These are phyloP conservation scores for Procavia capensis DNA, from an alignment of 2,113 vertebrate genomes.

Conservation along the genomic window DNA sequence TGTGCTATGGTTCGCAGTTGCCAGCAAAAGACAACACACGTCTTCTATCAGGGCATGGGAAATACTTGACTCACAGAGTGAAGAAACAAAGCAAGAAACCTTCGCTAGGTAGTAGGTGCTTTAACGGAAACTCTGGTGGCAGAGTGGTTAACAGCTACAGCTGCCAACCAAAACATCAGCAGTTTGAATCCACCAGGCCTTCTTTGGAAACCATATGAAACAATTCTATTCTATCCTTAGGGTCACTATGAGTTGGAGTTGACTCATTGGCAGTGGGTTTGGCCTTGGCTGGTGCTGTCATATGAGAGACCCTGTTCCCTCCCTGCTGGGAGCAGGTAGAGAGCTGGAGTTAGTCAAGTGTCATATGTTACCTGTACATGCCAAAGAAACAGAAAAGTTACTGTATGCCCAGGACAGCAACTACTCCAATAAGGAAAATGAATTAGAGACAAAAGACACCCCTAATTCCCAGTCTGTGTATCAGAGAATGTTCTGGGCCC, in stretches of 20 bases:
- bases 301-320: neutral
- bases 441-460: neutral
- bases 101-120: too few relatives aligned
- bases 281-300: neutral
- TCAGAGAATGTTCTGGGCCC: neutral
- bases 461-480: neutral
- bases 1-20: neutral
- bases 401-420: neutral
- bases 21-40: neutral
- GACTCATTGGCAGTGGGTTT: too few relatives aligned
- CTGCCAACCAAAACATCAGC: too few relatives aligned
- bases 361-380: neutral
- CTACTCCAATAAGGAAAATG: neutral
- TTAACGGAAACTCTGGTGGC: too few relatives aligned
- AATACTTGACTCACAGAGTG: neutral
- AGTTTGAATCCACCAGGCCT: too few relatives aligned
- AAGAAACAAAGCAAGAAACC: neutral
- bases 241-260: too few relatives aligned
- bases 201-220: too few relatives aligned
- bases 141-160: too few relatives aligned
- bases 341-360: neutral
- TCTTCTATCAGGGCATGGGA: neutral
- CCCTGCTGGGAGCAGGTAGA: neutral
- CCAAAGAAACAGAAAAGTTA: neutral
- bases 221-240: too few relatives aligned